Evolutionary conservation across 2,888 invertebrate species (phyloP).

Genomic region (Drosophila kuntzei): DNA sequence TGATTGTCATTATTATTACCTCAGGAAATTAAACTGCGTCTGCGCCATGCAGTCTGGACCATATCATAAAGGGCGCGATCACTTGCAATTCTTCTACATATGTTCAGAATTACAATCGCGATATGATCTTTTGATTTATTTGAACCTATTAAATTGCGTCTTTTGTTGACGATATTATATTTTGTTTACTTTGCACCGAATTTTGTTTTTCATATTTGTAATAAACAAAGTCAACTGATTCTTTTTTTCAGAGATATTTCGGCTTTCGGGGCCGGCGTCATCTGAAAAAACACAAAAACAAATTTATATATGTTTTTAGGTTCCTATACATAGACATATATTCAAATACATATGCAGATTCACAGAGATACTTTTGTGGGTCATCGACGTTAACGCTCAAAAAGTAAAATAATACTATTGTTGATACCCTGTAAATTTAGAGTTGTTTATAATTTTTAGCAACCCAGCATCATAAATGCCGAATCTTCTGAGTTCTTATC

Average conservation of each 20-base stretch:
- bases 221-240: slow-evolving; percentile 74
- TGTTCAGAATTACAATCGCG: not conserved
- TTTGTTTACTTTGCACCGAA: slow-evolving; percentile 25
- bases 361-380: slow-evolving; percentile 52
- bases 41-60: slow-evolving; percentile 60
- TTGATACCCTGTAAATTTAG: slow-evolving; percentile 22
- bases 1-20: not conserved
- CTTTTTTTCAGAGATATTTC: slow-evolving; percentile 22
- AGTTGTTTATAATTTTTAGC: not conserved
- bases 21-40: slow-evolving; percentile 10
- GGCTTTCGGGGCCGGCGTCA: slow-evolving; percentile 30
- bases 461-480: not conserved
- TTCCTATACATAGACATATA: slow-evolving; percentile 3
- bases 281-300: slow-evolving; percentile 13
- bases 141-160: slow-evolving; percentile 7
- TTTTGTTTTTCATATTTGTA: slow-evolving; percentile 55
- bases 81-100: not conserved
- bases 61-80: slow-evolving; percentile 3
- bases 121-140: slow-evolving; percentile 28
- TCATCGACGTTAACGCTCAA: slow-evolving; percentile 55
- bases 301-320: slow-evolving; percentile 27
- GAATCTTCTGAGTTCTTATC: not conserved
- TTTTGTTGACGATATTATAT: slow-evolving; percentile 37
- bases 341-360: slow-evolving; percentile 1
- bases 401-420: not conserved